Evolutionary conservation across 2,113 vertebrate species (phyloP), one percentile per base, ranked within the genome.

Genomic region (Gymnorhina tibicen): DNA sequence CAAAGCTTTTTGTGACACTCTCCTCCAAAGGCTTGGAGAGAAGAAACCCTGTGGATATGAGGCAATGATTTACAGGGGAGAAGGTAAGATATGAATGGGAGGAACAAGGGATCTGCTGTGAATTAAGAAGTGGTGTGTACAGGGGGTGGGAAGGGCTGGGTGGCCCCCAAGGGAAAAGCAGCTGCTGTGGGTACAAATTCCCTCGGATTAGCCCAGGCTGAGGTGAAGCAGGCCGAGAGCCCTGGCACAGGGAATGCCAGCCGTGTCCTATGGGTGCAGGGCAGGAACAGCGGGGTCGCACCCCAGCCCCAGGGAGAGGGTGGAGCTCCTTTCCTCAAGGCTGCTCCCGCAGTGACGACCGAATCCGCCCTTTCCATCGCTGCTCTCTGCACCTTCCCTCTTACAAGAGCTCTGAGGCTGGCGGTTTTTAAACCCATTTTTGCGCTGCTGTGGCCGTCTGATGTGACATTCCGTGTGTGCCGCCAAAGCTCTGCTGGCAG

Each of bases 311-410:
- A 5, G 50, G 1, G 1, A 2, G 6, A 50, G 62, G 27, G 9
- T 27, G 49, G 62, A 68, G 75, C 6, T 0, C 0, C 0, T 9
- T 35, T 30, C 63, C 59, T 28, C 3, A 0, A 6, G 9, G 28
- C 12, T 53, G 60, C 32, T 74, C 55, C 60, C 10, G 52, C 1
- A 0, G 24, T 2, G 23, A 4, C 0, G 6, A 30, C 9, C 1
- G 2, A 7, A 7, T 19, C 35, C 0, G 35, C 39, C 78, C 77
- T 66, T 87, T 42, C 85, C 47, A 42, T 16, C 17, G 7, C 42
- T 44, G 42, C 42, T 17, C 44, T 55, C 82, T 2, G 1, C 1
- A 1, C 17, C 70, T 76, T 59, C 77, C 55, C 16, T 9, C 72
- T 72, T 9, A 9, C 6, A 6, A 3, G 13, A 83, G 39, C 44